These are phyloP conservation scores for Axis porcinus DNA, from an alignment of 2,113 vertebrate species.

Conservation along the genomic window DNA sequence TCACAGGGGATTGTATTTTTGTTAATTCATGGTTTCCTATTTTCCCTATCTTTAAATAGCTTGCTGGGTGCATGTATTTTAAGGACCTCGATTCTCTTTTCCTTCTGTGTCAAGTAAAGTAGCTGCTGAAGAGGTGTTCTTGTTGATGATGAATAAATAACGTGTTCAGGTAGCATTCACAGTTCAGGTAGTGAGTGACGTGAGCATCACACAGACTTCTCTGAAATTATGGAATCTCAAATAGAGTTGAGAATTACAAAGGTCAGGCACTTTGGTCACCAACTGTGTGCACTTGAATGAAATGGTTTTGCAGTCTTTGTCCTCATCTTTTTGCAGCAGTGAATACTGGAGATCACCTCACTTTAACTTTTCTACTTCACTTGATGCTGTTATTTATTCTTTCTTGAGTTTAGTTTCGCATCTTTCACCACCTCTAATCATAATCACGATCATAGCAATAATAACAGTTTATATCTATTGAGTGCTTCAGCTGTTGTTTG, in stretches of 20 bases:
- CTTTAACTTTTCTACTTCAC: neutral
- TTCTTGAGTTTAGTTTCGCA: neutral
- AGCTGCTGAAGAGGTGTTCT: neutral
- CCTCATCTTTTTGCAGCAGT: neutral
- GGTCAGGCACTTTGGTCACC: neutral
- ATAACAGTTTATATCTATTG: neutral
- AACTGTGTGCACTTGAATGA: neutral
- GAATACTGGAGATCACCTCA: neutral
- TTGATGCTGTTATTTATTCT: neutral
- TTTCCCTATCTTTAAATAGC: neutral
- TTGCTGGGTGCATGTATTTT: conserved; percentile 8
- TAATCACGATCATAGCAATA: neutral
- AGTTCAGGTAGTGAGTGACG: neutral
- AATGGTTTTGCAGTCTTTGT: neutral
- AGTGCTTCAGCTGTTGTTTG: neutral
- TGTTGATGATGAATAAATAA: neutral
- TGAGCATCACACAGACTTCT: neutral
- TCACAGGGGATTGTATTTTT: conserved; percentile 30
- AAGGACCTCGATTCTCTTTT: neutral
- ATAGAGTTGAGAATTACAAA: neutral
- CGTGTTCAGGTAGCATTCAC: neutral
- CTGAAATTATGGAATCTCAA: neutral
- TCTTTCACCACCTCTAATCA: neutral
- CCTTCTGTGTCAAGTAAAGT: neutral
- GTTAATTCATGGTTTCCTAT: conserved; percentile 26